Conservation (phyloP, 2,888 invertebrate genomes). For the Augochlorella aurata region DNA sequence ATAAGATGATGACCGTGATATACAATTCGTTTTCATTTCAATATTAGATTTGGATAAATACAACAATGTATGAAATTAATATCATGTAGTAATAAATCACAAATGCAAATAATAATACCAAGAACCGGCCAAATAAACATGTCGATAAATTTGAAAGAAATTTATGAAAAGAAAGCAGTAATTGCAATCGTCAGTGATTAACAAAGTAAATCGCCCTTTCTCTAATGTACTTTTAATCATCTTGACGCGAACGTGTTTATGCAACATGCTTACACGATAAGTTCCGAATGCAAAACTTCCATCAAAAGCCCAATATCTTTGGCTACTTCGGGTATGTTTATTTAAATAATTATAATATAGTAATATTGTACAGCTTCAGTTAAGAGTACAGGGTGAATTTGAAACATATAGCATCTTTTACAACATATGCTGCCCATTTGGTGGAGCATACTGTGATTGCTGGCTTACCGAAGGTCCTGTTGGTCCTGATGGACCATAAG, state of each 20-base stretch:
- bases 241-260: slow-evolving; percentile 30
- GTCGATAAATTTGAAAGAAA: slow-evolving; percentile 24
- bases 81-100: slow-evolving; percentile 13
- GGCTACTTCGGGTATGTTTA: slow-evolving; percentile 73
- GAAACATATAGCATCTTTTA: slow-evolving; percentile 66
- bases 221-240: slow-evolving; percentile 25
- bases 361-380: slow-evolving; percentile 75
- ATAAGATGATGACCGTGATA: neutral
- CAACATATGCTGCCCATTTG: slow-evolving; percentile 80
- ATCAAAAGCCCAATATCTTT: slow-evolving; percentile 74
- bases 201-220: slow-evolving; percentile 37
- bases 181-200: slow-evolving; percentile 13
- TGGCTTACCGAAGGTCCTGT: slow-evolving; percentile 72
- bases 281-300: slow-evolving; percentile 61
- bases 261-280: slow-evolving; percentile 48
- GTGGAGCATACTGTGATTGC: slow-evolving; percentile 76
- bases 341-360: slow-evolving; percentile 75
- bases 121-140: slow-evolving; percentile 37
- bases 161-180: slow-evolving; percentile 25
- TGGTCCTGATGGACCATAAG: slow-evolving; percentile 73
- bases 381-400: slow-evolving; percentile 69
- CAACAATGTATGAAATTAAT: neutral
- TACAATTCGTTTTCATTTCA: neutral
- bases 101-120: slow-evolving; percentile 19
- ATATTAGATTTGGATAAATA: slow-evolving; percentile 14